Evolutionary conservation across 2,888 invertebrate genomes (phyloP).

Genomic region (Thymelicus sylvestris): DNA sequence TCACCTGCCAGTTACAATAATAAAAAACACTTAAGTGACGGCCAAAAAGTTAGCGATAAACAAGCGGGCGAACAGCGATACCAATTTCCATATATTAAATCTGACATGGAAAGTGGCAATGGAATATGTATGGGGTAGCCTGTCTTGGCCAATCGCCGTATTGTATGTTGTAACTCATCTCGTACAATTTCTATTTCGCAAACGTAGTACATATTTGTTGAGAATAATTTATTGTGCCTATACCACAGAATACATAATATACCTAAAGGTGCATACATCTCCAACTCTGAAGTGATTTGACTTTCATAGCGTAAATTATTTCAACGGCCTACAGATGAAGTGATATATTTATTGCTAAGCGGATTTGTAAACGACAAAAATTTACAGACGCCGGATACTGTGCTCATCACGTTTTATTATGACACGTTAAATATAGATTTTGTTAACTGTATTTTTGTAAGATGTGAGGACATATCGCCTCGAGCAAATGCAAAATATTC

Average conservation of each 20-base stretch:
- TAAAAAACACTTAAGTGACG: conserved; percentile 63
- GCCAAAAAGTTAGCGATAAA: conserved; percentile 65
- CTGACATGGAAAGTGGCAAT: conserved; percentile 47
- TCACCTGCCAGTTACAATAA: conserved; percentile 51
- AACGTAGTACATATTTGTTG: conserved; percentile 17
- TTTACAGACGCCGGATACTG: no score
- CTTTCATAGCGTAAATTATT: no score
- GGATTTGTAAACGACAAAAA: no score
- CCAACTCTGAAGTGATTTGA: no score
- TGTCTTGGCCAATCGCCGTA: conserved; percentile 39
- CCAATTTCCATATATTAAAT: conserved; percentile 70
- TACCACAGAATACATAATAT: no score
- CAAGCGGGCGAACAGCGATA: conserved; percentile 45
- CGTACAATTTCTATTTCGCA: conserved; percentile 34
- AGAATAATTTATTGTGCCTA: not conserved
- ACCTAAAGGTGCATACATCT: not conserved
- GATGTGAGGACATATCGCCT: no score
- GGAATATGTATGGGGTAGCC: conserved; percentile 40
- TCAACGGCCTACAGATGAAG: no score
- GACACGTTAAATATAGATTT: not conserved
- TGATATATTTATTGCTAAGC: not conserved
- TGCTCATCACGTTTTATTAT: not conserved
- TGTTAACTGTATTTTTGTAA: no score
- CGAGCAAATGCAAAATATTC: no score
- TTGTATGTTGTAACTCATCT: conserved; percentile 34